Evolutionary conservation across 2,797 vertebrate species (phyloP).

Genomic region (Leptodactylus fallax): DNA sequence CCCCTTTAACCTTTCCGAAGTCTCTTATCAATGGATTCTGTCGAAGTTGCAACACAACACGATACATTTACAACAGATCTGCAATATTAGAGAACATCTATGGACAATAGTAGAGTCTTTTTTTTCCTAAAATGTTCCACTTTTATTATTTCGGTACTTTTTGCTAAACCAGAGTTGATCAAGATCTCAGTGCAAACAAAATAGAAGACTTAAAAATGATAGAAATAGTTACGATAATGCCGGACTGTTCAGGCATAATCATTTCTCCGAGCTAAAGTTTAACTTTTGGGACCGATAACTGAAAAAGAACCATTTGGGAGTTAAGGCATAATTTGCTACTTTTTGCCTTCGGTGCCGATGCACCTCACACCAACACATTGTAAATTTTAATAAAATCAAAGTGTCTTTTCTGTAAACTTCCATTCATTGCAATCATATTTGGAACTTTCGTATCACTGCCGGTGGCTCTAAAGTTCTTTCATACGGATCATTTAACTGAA

Average conservation of each 20-base stretch:
- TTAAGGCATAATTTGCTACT: background rate
- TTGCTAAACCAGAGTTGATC: background rate
- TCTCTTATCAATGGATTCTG: too few species aligned
- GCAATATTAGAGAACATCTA: too few species aligned
- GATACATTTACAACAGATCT: too few species aligned
- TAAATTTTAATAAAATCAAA: constrained; percentile 33
- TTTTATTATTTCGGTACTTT: background rate
- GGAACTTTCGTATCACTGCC: constrained; percentile 35
- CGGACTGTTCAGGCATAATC: background rate
- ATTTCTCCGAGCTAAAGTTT: constrained; percentile 2
- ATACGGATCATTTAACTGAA: constrained; percentile 51
- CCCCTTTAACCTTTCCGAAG: too few species aligned
- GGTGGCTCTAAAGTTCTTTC: constrained; percentile 25
- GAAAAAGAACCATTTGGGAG: background rate
- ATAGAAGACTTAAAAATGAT: background rate
- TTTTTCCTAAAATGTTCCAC: too few species aligned
- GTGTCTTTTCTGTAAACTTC: background rate
- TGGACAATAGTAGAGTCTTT: too few species aligned
- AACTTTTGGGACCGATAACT: background rate
- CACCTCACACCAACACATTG: constrained; percentile 27
- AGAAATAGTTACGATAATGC: background rate
- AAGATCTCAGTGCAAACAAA: background rate
- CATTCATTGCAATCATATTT: constrained; percentile 53
- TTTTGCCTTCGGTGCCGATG: constrained; percentile 10
- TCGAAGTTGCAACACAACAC: too few species aligned